Conservation (phyloP, 2,113 vertebrate species). For the Calyptomena viridis region DNA sequence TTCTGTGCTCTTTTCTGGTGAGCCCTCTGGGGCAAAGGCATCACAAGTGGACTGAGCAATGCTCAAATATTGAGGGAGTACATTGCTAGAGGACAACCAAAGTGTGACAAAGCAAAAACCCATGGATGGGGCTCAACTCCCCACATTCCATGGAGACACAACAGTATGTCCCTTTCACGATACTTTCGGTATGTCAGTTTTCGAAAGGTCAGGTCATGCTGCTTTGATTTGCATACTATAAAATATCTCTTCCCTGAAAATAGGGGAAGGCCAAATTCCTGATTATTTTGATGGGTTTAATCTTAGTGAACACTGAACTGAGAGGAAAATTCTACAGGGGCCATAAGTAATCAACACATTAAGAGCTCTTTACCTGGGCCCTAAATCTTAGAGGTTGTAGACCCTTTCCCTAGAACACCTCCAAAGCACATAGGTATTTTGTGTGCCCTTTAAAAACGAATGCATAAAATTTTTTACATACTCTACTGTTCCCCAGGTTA, state of each 20-base stretch:
- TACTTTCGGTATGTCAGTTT: neutral
- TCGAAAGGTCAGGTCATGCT: rapidly evolving
- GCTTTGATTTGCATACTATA: neutral
- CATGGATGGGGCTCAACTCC: neutral
- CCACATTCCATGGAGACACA: neutral
- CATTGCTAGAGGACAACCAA: neutral
- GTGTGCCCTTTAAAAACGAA: neutral
- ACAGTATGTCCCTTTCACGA: neutral
- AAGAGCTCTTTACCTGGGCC: neutral
- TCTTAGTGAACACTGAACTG: neutral
- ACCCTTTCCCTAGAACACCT: neutral
- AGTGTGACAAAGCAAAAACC: neutral
- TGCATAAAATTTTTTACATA: neutral
- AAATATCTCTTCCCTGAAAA: neutral
- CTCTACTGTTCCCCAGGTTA: neutral
- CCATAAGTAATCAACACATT: neutral
- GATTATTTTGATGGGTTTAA: neutral
- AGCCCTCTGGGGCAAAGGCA: neutral
- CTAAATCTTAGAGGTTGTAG: neutral
- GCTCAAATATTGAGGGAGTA: neutral
- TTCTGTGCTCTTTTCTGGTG: rapidly evolving
- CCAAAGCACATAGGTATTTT: neutral
- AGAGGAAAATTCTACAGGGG: neutral
- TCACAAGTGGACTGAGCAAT: neutral
- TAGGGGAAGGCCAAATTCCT: neutral